Base-by-base conservation (phyloP, 2,888 invertebrate species). In the Xestia ashworthii region DNA sequence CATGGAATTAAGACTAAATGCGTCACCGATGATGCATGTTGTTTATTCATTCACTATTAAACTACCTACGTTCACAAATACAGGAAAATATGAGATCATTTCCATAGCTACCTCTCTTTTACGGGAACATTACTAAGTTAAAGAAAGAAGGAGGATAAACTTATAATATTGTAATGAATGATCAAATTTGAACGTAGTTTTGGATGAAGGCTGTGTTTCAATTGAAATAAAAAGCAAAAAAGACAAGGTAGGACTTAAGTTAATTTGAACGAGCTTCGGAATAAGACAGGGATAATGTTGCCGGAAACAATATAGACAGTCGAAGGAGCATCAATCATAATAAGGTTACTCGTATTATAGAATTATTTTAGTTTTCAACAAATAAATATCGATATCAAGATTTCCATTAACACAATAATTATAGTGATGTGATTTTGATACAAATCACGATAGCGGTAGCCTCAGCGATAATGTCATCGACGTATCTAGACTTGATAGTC, bases 391-490 rank as follows among this genome's bases (percentile, higher is more conserved):
- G 55, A 65, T 65, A 68, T 5, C 50, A 70, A 74, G 70, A 71
- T 71, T 78, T 71, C 67, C 68, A 76, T 73, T 78, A 83, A 64
- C 38, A 16, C 65, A 82, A 78, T 68, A 82, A 78, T 68, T 86
- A 73, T 75, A 86, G 76, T 82, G 80, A 41, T 68, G 14, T 55
- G 50, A 22, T 83, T 66, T 65, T 62, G 71, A 73, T 75, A 68
- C 70, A 32, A 53, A 67, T 64, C 60, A 73, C 16, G 83, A 78
- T 83, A 86, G 41, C 50, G 41, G 62, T 73, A 66, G 50, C 41
- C 25, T 62, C 53, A 55, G 22, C 65, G 71, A 77, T 74, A 85
- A 60, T 74, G 65, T 71, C 74, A 65, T 60, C 71, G 44, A 74
- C 46, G 62, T 64, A 67, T 78, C 60, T 71, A 78, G 62, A 72